These are phyloP conservation scores for Bufo gargarizans DNA, from an alignment of 2,113 vertebrate species.

Conservation along the genomic window DNA sequence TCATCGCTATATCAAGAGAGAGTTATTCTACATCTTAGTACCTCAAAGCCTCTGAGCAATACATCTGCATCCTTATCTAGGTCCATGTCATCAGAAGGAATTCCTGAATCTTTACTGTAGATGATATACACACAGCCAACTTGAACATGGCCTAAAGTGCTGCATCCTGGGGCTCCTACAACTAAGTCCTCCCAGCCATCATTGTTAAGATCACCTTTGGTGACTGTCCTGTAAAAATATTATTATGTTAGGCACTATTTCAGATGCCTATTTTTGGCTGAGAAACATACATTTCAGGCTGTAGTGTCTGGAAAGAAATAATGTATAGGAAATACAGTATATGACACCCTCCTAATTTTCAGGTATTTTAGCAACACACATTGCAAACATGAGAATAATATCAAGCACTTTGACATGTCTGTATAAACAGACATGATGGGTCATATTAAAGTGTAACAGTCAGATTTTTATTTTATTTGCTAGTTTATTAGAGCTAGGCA, in stretches of 20 bases:
- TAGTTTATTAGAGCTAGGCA: no score
- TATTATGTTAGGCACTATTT: not conserved
- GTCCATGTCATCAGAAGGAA: constrained; percentile 70
- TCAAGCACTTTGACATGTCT: no score
- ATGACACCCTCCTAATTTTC: not conserved
- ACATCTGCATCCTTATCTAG: constrained; percentile 70
- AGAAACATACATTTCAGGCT: not conserved
- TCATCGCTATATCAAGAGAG: not conserved
- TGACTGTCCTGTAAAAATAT: constrained; percentile 67
- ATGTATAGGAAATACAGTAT: not conserved
- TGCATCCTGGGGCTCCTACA: constrained; percentile 75
- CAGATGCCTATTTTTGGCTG: not conserved
- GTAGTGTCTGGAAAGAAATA: not conserved
- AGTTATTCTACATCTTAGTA: not conserved
- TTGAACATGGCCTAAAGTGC: constrained; percentile 67
- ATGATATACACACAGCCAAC: constrained; percentile 74
- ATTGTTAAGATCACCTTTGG: constrained; percentile 73
- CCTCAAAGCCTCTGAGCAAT: constrained; percentile 70
- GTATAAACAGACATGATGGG: no score
- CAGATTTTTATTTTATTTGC: no score
- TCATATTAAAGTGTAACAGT: no score
- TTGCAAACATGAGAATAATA: no score
- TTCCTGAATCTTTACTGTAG: constrained; percentile 69
- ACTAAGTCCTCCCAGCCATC: constrained; percentile 73
- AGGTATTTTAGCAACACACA: no score